Evolutionary conservation across 2,797 vertebrate species (phyloP).

Genomic region (Bradypodion pumilum): DNA sequence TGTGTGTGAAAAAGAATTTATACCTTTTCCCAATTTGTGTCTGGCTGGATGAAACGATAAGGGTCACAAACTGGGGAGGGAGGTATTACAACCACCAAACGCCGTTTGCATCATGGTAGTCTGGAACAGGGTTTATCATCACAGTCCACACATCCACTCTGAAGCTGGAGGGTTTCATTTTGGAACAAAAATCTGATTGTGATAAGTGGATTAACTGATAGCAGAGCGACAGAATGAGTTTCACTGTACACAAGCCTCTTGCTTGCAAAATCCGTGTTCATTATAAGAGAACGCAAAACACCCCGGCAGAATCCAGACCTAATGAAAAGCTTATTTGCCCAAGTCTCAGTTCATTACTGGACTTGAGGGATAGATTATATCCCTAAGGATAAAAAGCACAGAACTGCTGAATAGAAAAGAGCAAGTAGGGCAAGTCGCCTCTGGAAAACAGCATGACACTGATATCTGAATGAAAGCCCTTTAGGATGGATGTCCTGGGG

Average conservation of each 20-base stretch:
- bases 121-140: neutral
- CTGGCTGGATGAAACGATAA: neutral
- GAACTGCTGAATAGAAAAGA: neutral
- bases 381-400: constrained; percentile 33
- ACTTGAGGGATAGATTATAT: constrained; percentile 55
- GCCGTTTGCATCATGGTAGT: neutral
- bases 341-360: constrained; percentile 68
- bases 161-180: neutral
- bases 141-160: neutral
- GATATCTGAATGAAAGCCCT: neutral
- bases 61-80: accelerated
- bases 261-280: constrained; percentile 50
- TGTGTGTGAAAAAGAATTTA: neutral
- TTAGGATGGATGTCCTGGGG: neutral
- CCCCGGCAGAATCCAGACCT: constrained; percentile 66
- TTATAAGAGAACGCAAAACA: constrained; percentile 50
- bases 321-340: constrained; percentile 69
- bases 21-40: neutral
- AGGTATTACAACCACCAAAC: neutral
- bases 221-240: neutral
- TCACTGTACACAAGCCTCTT: neutral
- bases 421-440: neutral
- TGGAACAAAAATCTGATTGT: neutral
- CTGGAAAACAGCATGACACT: neutral
- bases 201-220: constrained; percentile 35